Evolutionary conservation across 2,888 invertebrate species (phyloP).

Genomic region (Leucoptera coffeella): DNA sequence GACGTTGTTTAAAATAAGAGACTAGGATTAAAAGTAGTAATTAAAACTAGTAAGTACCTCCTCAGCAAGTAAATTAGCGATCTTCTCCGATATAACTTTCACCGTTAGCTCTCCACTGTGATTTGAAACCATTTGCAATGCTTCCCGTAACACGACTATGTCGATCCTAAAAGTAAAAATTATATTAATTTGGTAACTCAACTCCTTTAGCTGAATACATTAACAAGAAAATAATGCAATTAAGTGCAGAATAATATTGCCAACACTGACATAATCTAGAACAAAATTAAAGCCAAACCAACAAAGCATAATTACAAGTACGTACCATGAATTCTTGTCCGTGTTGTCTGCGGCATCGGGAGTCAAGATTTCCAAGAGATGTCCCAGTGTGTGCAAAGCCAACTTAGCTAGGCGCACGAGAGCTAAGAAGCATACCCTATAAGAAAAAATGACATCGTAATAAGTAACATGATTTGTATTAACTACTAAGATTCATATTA

Average conservation of each 20-base stretch:
- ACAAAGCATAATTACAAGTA: too few relatives aligned
- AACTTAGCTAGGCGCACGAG: conserved; percentile 86
- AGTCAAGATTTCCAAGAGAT: conserved; percentile 62
- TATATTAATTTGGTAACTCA: neutral
- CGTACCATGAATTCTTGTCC: conserved; percentile 34
- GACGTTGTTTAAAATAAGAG: too few relatives aligned
- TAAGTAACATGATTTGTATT: neutral
- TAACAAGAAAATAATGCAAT: too few relatives aligned
- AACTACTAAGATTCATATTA: too few relatives aligned
- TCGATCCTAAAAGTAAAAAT: conserved; percentile 23
- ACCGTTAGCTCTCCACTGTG: conserved; percentile 79
- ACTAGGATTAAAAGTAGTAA: too few relatives aligned
- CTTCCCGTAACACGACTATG: conserved; percentile 69
- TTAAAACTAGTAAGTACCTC: conserved; percentile 60
- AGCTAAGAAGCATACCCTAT: conserved; percentile 78
- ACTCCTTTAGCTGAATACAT: too few relatives aligned
- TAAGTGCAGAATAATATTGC: too few relatives aligned
- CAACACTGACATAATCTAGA: too few relatives aligned
- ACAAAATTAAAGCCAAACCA: too few relatives aligned
- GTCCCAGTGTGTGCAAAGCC: conserved; percentile 79
- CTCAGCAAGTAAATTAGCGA: conserved; percentile 75
- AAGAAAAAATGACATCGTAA: conserved; percentile 4
- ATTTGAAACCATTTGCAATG: conserved; percentile 77
- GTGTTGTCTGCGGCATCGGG: conserved; percentile 39
- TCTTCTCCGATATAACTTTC: conserved; percentile 74